A percentile compares a stretch with the other conserved stretches of the same genome.
Conservation (phyloP, 2,113 vertebrate species). For the Plotosus lineatus region DNA sequence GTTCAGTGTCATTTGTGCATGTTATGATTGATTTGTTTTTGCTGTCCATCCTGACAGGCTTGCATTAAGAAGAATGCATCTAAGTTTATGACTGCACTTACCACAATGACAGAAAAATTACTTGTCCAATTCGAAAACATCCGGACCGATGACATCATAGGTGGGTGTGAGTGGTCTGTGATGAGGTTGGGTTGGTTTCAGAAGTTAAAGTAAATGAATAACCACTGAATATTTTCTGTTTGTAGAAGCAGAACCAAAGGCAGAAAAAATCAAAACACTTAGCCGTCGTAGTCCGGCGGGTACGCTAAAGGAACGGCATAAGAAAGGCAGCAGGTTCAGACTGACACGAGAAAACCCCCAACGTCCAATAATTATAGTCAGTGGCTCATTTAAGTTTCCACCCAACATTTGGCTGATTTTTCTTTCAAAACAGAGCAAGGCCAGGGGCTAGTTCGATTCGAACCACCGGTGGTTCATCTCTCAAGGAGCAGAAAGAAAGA, state of each 20-base stretch:
- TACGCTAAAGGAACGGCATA: slow-evolving; percentile 39
- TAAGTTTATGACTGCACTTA: slow-evolving; percentile 70
- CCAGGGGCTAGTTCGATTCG: slow-evolving; percentile 72
- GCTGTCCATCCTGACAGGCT: slow-evolving; percentile 65
- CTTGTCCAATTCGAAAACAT: slow-evolving; percentile 76
- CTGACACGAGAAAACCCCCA: background rate
- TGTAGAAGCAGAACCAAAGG: slow-evolving; percentile 56
- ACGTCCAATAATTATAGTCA: background rate
- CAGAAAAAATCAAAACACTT: slow-evolving; percentile 50
- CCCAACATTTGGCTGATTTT: slow-evolving; percentile 7
- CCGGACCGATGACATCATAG: slow-evolving; percentile 66
- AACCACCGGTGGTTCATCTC: slow-evolving; percentile 37
- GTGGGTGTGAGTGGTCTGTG: slow-evolving; percentile 67
- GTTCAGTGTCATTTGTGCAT: background rate
- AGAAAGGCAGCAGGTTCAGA: slow-evolving; percentile 65
- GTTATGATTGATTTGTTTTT: background rate
- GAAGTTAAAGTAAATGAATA: background rate
- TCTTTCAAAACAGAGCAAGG: slow-evolving; percentile 74
- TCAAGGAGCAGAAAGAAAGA: slow-evolving; percentile 57
- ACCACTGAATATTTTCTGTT: background rate
- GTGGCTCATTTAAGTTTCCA: background rate
- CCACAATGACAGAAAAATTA: slow-evolving; percentile 72
- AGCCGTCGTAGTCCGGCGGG: slow-evolving; percentile 36
- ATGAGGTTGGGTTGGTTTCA: slow-evolving; percentile 7
- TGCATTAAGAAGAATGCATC: slow-evolving; percentile 59